Evolutionary conservation across 2,797 vertebrate species (phyloP).

Genomic region (Sebastes iracundus): DNA sequence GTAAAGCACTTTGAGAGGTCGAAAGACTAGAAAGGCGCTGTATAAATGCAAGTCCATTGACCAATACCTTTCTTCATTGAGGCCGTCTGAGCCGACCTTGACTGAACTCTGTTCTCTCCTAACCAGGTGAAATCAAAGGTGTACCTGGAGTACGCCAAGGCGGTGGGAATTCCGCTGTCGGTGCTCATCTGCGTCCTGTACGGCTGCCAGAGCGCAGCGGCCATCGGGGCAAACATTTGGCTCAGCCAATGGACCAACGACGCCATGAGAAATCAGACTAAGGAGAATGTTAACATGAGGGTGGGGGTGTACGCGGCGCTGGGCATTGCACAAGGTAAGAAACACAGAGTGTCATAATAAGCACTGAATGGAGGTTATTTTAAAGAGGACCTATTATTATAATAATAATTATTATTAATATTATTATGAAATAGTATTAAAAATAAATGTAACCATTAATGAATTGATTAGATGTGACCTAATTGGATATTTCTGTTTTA

Average conservation of each 20-base stretch:
- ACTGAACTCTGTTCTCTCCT: neutral
- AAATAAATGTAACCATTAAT: too few relatives aligned
- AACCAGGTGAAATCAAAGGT: constrained; percentile 90
- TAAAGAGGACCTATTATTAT: neutral
- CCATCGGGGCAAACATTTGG: constrained; percentile 94
- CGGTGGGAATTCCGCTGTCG: constrained; percentile 83
- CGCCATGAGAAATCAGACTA: constrained; percentile 64
- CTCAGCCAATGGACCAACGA: constrained; percentile 95
- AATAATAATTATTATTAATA: too few relatives aligned
- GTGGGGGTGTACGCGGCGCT: constrained; percentile 92
- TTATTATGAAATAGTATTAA: too few relatives aligned
- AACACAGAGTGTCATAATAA: neutral
- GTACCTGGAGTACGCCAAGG: constrained; percentile 91
- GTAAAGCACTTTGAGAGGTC: too few relatives aligned
- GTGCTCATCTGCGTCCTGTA: constrained; percentile 90
- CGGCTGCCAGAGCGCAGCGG: constrained; percentile 88
- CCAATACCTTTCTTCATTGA: neutral
- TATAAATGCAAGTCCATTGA: too few relatives aligned
- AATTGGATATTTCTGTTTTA: too few relatives aligned
- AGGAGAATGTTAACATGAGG: constrained; percentile 78
- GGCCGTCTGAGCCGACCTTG: neutral
- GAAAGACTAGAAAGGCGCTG: too few relatives aligned
- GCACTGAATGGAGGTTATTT: neutral
- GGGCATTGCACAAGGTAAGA: constrained; percentile 92
- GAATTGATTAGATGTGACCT: too few relatives aligned